A percentile compares a stretch with the other conserved stretches of the same genome.
phyloP scores from a whole-genome alignment of 2,113 vertebrate species.

The Ovibos moschatus region DNA sequence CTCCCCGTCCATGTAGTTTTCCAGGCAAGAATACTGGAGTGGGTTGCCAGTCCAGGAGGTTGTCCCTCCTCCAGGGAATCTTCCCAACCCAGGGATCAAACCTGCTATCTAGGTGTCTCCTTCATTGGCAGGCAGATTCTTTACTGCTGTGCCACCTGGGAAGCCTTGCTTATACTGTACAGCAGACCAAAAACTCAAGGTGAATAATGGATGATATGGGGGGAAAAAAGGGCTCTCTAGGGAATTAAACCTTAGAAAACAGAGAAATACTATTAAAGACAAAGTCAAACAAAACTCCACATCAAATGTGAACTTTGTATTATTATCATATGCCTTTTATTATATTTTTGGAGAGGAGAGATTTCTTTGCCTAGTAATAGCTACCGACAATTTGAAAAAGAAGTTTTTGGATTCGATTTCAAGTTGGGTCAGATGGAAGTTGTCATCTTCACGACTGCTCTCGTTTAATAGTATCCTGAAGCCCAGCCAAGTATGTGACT shows the following conservation, averaged over 20 bases:
- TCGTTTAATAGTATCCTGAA: neutral
- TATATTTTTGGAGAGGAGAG: neutral
- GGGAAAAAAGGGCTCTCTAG: neutral
- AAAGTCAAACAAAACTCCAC: neutral
- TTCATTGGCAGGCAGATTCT: neutral
- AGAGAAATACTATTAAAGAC: neutral
- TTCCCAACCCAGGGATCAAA: neutral
- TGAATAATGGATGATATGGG: neutral
- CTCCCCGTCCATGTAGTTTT: neutral
- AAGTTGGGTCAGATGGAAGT: neutral
- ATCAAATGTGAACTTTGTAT: neutral
- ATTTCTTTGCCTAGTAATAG: neutral
- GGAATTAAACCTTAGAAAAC: neutral
- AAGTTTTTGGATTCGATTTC: neutral
- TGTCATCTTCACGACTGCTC: neutral
- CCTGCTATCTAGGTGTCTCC: neutral
- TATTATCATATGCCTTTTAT: neutral
- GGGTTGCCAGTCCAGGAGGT: neutral
- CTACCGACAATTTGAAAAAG: neutral
- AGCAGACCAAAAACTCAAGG: neutral
- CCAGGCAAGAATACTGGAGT: neutral
- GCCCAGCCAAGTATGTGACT: neutral
- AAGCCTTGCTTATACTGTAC: neutral
- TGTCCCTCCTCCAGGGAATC: neutral
- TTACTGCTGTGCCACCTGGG: neutral